A percentile compares a stretch with the other conserved stretches of the same genome.
phyloP scores from a whole-genome alignment of 2,797 vertebrate genomes.

The Chelidonichthys spinosus region DNA sequence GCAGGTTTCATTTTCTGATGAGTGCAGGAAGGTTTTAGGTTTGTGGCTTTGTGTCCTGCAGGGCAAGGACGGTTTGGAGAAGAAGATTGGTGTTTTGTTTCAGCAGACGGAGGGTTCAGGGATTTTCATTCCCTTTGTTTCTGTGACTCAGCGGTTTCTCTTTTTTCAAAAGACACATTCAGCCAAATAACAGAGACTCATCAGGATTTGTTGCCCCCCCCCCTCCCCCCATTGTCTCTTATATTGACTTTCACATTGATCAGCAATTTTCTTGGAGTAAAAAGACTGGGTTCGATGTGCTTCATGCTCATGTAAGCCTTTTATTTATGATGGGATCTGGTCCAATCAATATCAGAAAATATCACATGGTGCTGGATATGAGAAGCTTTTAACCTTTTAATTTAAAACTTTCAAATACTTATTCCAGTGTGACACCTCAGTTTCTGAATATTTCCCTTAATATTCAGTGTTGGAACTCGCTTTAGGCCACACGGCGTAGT shows the following conservation, averaged over 20 bases:
- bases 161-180: neutral
- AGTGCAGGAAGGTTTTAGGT: slow-evolving; percentile 49
- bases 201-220: neutral
- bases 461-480: no score
- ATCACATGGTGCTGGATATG: neutral
- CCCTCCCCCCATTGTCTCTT: neutral
- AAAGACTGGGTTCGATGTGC: neutral
- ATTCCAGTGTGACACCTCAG: no score
- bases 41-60: slow-evolving; percentile 13
- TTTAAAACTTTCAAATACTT: no score
- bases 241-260: slow-evolving; percentile 1
- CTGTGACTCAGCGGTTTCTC: slow-evolving; percentile 49
- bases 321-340: neutral
- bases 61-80: slow-evolving; percentile 4
- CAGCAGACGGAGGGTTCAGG: slow-evolving; percentile 17
- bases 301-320: neutral
- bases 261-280: neutral
- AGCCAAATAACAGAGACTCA: slow-evolving; percentile 22
- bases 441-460: no score
- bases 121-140: slow-evolving; percentile 2
- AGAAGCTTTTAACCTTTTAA: neutral
- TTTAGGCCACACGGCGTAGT: no score
- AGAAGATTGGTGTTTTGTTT: slow-evolving; percentile 37
- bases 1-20: slow-evolving; percentile 65
- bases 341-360: neutral